These are phyloP conservation scores for Eupithecia abbreviata DNA, from an alignment of 2,888 invertebrate genomes.

Conservation along the genomic window DNA sequence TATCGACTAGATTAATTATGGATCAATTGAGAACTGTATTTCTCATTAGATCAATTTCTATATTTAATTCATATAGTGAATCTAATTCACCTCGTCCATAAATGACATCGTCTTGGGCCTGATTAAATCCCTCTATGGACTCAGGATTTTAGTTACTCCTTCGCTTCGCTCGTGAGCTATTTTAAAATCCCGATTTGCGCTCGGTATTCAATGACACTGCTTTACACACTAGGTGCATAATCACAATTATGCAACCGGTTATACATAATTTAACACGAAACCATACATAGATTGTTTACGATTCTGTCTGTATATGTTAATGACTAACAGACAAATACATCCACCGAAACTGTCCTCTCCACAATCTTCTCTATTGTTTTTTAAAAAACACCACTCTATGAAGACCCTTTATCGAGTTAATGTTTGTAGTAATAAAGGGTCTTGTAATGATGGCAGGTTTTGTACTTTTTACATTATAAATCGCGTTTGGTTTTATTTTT, in stretches of 20 bases:
- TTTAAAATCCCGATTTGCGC: too few relatives aligned
- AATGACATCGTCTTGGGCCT: too few relatives aligned
- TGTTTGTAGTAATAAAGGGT: constrained; percentile 41
- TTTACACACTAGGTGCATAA: too few relatives aligned
- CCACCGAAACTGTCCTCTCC: constrained; percentile 56
- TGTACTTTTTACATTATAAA: constrained; percentile 75
- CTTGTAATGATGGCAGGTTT: constrained; percentile 55
- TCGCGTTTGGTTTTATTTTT: constrained; percentile 69
- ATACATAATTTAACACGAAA: not conserved
- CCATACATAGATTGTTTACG: constrained; percentile 72
- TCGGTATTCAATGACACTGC: too few relatives aligned
- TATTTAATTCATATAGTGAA: too few relatives aligned
- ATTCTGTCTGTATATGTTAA: constrained; percentile 69
- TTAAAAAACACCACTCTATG: constrained; percentile 49
- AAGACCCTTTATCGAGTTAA: constrained; percentile 41
- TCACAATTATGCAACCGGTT: not conserved
- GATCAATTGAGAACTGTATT: too few relatives aligned
- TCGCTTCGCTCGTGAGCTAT: too few relatives aligned
- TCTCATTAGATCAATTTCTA: too few relatives aligned
- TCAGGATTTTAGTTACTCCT: too few relatives aligned
- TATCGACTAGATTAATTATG: too few relatives aligned
- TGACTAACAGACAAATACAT: constrained; percentile 75
- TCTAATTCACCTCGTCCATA: too few relatives aligned
- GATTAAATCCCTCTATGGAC: too few relatives aligned
- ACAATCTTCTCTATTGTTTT: constrained; percentile 65